Conservation (phyloP, 2,888 invertebrate genomes). For the Leptothorax acervorum region DNA sequence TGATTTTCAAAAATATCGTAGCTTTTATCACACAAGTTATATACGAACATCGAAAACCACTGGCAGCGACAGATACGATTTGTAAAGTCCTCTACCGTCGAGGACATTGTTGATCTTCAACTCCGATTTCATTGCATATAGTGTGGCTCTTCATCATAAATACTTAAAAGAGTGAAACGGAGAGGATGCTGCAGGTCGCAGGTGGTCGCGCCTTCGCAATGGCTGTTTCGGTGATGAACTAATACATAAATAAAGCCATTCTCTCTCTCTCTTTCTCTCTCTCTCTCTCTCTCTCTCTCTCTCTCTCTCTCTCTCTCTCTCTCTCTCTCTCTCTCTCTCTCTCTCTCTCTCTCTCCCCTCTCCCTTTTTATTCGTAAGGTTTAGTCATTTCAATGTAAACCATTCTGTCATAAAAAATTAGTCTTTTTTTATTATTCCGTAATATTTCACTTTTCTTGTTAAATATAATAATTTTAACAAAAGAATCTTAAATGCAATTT, state of each 20-base stretch:
- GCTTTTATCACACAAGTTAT: not conserved
- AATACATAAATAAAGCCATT: constrained; percentile 81
- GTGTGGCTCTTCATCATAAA: constrained; percentile 73
- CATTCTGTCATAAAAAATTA: not conserved
- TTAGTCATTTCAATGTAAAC: constrained; percentile 18
- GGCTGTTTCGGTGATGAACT: constrained; percentile 81
- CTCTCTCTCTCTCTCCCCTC: not conserved
- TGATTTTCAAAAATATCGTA: not conserved
- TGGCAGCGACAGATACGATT: not conserved
- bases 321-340: not conserved
- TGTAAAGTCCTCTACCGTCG: not conserved
- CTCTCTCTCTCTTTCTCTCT: not conserved
- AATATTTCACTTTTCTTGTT: not conserved
- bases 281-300: not conserved
- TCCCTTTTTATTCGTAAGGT: not conserved
- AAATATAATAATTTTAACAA: not conserved
- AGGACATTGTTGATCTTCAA: constrained; percentile 34
- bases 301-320: not conserved
- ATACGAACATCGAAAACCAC: not conserved
- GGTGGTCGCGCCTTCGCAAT: constrained; percentile 76
- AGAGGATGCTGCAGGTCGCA: constrained; percentile 67
- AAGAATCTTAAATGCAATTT: not conserved
- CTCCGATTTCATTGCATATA: constrained; percentile 22
- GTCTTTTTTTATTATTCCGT: not conserved
- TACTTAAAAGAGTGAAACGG: constrained; percentile 74